These are phyloP conservation scores for Dichetophora obliterata DNA, from an alignment of 2,888 invertebrate species.

Conservation along the genomic window DNA sequence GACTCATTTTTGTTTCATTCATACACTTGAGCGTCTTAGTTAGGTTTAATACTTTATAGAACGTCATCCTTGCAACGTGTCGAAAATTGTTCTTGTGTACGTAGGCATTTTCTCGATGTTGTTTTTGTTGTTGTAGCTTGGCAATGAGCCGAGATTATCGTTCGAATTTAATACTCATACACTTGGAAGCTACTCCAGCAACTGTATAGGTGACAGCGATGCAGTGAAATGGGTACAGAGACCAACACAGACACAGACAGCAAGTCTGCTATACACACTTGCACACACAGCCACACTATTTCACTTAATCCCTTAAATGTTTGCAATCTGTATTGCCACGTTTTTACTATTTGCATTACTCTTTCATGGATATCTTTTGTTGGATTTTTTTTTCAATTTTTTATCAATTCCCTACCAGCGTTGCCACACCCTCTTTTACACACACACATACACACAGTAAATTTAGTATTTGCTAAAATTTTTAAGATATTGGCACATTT, in stretches of 20 bases:
- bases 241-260: neutral
- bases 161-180: neutral
- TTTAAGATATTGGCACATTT: no score
- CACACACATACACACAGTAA: neutral
- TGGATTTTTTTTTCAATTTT: neutral
- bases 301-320: conserved; percentile 27
- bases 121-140: neutral
- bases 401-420: neutral
- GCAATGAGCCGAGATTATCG: conserved; percentile 20
- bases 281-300: neutral
- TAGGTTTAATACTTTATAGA: neutral
- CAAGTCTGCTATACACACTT: neutral
- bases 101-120: neutral
- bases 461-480: neutral
- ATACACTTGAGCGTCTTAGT: neutral
- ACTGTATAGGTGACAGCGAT: no score
- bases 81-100: neutral
- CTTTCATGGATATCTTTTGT: neutral
- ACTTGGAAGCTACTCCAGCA: neutral
- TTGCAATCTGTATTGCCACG: conserved; percentile 13
- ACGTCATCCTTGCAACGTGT: neutral
- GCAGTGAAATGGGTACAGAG: neutral
- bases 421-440: neutral
- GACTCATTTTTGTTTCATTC: neutral
- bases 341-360: neutral